phyloP scores from a whole-genome alignment of 1,140 invertebrate genomes.

The Oryctes rhinoceros region DNA sequence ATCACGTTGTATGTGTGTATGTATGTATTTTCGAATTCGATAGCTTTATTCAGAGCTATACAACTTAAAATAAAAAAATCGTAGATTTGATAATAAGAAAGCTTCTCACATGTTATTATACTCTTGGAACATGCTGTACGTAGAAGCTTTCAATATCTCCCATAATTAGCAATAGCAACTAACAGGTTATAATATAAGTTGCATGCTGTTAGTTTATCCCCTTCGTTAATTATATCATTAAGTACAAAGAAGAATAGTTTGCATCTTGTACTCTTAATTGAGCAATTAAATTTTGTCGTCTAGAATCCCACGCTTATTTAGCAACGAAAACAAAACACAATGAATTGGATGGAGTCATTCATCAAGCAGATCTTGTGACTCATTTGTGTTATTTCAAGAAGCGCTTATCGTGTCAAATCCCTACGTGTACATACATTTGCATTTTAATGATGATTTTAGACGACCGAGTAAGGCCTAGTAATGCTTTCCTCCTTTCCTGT shows the following conservation, averaged over 20 bases:
- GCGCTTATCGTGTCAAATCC: not conserved
- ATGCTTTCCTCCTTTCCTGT: not conserved
- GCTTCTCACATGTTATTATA: too few relatives aligned
- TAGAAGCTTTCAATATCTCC: too few relatives aligned
- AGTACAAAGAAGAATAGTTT: not conserved
- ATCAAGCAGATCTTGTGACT: not conserved
- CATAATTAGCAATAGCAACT: too few relatives aligned
- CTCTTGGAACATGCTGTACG: too few relatives aligned
- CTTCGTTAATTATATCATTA: not conserved
- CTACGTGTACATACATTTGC: not conserved
- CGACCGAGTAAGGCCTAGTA: not conserved
- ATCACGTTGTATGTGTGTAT: too few relatives aligned
- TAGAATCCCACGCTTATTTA: conserved; percentile 11
- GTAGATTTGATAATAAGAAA: too few relatives aligned
- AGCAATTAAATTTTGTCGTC: not conserved
- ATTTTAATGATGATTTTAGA: conserved; percentile 3
- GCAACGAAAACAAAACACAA: not conserved
- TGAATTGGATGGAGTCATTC: not conserved
- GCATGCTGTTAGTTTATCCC: too few relatives aligned
- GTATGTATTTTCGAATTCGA: too few relatives aligned
- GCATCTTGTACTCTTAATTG: conserved; percentile 10
- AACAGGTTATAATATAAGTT: too few relatives aligned
- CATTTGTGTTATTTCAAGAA: not conserved
- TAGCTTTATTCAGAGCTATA: too few relatives aligned
- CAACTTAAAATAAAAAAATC: too few relatives aligned